Evolutionary conservation across 1,140 invertebrate species (phyloP).

Genomic region (Chelonus insularis): DNA sequence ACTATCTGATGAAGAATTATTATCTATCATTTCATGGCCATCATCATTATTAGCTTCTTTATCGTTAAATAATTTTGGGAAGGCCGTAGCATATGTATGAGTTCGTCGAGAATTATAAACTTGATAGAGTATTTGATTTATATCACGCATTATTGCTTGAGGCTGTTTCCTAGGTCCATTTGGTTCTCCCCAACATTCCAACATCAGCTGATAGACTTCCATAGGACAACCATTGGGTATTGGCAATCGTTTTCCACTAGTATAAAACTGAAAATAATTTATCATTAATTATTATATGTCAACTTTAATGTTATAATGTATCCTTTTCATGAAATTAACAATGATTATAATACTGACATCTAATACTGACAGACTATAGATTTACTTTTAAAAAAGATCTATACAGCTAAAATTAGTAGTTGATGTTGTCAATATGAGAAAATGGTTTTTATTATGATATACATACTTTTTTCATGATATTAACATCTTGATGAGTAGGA

Average conservation of each 20-base stretch:
- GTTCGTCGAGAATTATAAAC: conserved; percentile 66
- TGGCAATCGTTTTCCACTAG: conserved; percentile 73
- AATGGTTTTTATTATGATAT: too few species aligned
- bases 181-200: conserved; percentile 83
- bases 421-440: too few species aligned
- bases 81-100: conserved; percentile 65
- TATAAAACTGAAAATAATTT: conserved; percentile 66
- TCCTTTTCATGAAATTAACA: too few species aligned
- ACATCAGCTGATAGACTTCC: conserved; percentile 83
- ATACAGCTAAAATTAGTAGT: too few species aligned
- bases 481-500: conserved; percentile 38
- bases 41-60: conserved; percentile 34
- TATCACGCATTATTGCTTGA: conserved; percentile 80
- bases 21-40: conserved; percentile 30
- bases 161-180: conserved; percentile 72
- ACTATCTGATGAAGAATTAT: conserved; percentile 40
- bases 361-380: too few species aligned
- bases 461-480: conserved; percentile 51
- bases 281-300: too few species aligned
- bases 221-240: conserved; percentile 75
- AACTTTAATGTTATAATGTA: too few species aligned
- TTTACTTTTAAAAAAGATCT: too few species aligned
- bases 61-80: conserved; percentile 49
- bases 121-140: conserved; percentile 78
- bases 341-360: too few species aligned